Evolutionary conservation across 2,113 vertebrate genomes (phyloP), one percentile per base, ranked within the genome.

Genomic region (Peromyscus polionotus): DNA sequence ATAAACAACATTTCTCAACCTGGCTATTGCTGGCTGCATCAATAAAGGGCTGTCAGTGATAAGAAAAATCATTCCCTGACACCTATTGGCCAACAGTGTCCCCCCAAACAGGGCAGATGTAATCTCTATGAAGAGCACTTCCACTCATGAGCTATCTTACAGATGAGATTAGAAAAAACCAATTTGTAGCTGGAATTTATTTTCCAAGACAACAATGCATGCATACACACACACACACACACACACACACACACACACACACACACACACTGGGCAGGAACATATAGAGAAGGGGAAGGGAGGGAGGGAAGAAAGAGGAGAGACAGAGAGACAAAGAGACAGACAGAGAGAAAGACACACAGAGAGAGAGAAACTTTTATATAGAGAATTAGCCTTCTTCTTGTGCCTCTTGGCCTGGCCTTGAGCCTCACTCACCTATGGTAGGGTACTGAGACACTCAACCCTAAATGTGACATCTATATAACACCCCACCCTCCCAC

Each of bases 1-100:
- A 93, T 94, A 96, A 96, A 94, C 90, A 97, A 61, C 93, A 31
- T 97, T 96, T 96, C 90, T 96, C 81, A 97, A 61, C 48, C 75
- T 94, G 72, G 20, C 84, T 88, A 92, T 57, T 95, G 39, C 39
- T 97, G 96, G 73, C 91, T 96, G 36, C 75, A 79, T 96, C 94
- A 93, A 93, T 92, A 97, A 94, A 97, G 48, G 9, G 6, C 65
- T 95, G 89, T 96, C 88, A 89, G 14, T 92, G 83, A 94, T 95
- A 93, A 96, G 86, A 93, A 96, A 97, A 97, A 90, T 96, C 63
- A 94, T 91, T 96, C n/a, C 91, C 91, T 97, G 95, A 97, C 73
- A 93, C 68, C 75, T 95, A 16, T 94, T 97, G 95, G 88, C 76
- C 84, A 96, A 68, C 20, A 12, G 2, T 87, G 59, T 80, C 42